Percentiles rank a stretch among this genome's conserved stretches.
Evolutionary conservation across 2,113 vertebrate genomes (phyloP).

Genomic region (Nasalis larvatus): DNA sequence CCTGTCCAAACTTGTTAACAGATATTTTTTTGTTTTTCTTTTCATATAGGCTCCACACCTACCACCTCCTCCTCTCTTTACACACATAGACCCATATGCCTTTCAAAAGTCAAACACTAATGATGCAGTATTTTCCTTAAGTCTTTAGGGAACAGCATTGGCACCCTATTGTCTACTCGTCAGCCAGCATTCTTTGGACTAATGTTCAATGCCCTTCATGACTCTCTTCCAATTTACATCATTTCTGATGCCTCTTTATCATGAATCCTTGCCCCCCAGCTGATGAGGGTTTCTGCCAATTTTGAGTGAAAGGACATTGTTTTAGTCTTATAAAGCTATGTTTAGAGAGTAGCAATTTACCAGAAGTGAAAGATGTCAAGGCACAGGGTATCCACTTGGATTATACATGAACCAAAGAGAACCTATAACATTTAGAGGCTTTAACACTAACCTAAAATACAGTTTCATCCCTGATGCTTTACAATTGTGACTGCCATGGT

Average conservation of each 20-base stretch:
- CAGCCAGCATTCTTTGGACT: not conserved
- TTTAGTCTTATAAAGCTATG: not conserved
- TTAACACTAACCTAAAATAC: not conserved
- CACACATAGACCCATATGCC: rapidly evolving
- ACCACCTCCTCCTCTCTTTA: rapidly evolving
- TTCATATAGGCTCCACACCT: too few relatives aligned
- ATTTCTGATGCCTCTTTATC: not conserved
- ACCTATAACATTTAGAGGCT: not conserved
- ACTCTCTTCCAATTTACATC: not conserved
- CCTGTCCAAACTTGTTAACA: not conserved
- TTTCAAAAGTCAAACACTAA: not conserved
- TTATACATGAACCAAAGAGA: not conserved
- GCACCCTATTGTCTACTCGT: not conserved
- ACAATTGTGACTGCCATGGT: not conserved
- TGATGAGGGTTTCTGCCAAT: not conserved
- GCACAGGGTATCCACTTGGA: rapidly evolving
- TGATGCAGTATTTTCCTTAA: not conserved
- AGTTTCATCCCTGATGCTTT: not conserved
- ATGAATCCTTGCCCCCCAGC: not conserved
- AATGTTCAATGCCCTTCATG: not conserved
- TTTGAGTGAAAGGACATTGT: not conserved
- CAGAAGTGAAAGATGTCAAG: not conserved
- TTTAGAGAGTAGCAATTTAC: not conserved
- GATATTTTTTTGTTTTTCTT: not conserved
- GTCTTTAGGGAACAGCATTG: not conserved